phyloP scores from a whole-genome alignment of 2,888 invertebrate genomes.

The Electrophaes corylata region DNA sequence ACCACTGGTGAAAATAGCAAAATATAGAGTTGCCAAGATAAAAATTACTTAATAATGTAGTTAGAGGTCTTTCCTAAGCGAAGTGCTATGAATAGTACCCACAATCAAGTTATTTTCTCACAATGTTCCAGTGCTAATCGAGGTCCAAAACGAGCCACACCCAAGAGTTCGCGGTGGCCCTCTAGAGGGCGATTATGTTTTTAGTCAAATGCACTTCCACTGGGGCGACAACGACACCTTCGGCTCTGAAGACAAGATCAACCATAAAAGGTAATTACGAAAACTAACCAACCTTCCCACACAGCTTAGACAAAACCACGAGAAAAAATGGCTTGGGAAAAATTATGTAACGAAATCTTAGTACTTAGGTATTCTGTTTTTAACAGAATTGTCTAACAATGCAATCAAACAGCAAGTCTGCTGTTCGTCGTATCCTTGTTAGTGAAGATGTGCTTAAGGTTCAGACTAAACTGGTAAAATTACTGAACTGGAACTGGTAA shows the following conservation, averaged over 20 bases:
- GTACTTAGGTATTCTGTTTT: too few species aligned
- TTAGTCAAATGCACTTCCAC: slow-evolving; percentile 92
- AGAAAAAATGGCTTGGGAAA: neutral
- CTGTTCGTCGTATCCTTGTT: too few species aligned
- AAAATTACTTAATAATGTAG: neutral
- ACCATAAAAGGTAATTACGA: slow-evolving; percentile 82
- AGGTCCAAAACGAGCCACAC: slow-evolving; percentile 79
- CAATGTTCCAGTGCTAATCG: slow-evolving; percentile 83
- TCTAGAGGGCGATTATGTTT: slow-evolving; percentile 85
- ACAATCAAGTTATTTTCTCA: neutral
- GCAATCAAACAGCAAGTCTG: too few species aligned
- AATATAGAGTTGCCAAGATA: neutral
- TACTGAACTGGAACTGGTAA: too few species aligned
- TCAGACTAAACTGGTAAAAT: too few species aligned
- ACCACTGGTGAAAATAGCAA: neutral
- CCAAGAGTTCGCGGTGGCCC: slow-evolving; percentile 88
- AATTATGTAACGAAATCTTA: neutral
- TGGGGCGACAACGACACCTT: slow-evolving; percentile 91
- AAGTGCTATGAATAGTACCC: neutral
- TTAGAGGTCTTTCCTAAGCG: neutral
- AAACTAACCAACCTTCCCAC: neutral
- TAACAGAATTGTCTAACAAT: too few species aligned
- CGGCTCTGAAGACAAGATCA: slow-evolving; percentile 91
- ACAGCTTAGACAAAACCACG: neutral
- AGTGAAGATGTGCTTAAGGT: too few species aligned